A percentile compares a stretch with the other conserved stretches of the same genome.
Conservation (phyloP, 1,140 invertebrate genomes). For the Lasioglossum baleicum region DNA sequence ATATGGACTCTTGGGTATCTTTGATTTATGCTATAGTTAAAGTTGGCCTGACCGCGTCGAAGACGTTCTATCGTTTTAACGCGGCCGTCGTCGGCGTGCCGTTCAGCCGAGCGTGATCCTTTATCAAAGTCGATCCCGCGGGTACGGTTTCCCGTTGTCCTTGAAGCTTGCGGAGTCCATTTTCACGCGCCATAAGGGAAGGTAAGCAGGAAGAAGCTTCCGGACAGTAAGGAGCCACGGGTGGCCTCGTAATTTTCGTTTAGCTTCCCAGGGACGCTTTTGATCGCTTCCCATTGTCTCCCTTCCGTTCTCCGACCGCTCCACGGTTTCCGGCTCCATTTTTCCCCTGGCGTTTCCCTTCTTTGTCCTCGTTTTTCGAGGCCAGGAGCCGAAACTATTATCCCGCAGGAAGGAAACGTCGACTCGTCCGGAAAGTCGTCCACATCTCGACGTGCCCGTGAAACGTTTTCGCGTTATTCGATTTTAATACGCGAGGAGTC, state of each 20-base stretch:
- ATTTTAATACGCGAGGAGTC: conserved; percentile 3
- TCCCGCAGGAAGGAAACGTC: conserved; percentile 34
- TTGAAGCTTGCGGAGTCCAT: conserved; percentile 29
- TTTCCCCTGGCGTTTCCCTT: conserved; percentile 12
- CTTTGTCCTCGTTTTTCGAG: neutral
- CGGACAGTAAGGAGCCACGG: conserved; percentile 14
- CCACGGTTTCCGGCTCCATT: conserved; percentile 6
- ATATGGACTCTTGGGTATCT: too few species aligned
- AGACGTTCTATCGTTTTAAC: too few species aligned
- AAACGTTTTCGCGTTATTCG: conserved; percentile 14
- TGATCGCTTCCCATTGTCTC: conserved; percentile 41
- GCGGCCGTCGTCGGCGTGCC: neutral
- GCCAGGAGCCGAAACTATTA: conserved; percentile 16
- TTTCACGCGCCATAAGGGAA: conserved; percentile 29
- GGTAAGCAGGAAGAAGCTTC: conserved; percentile 21
- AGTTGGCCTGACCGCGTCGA: too few species aligned
- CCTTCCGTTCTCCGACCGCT: neutral
- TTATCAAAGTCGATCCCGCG: conserved; percentile 19
- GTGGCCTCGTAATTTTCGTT: conserved; percentile 56
- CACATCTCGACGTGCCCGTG: neutral
- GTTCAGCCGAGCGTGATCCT: neutral
- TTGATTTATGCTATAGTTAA: too few species aligned
- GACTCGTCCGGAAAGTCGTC: conserved; percentile 20
- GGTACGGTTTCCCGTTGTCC: conserved; percentile 35
- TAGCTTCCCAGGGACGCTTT: conserved; percentile 40